Percentiles rank a stretch among this genome's conserved stretches.
These are phyloP conservation scores for Periphyllus acericola DNA, from an alignment of 2,888 invertebrate species.

Conservation along the genomic window DNA sequence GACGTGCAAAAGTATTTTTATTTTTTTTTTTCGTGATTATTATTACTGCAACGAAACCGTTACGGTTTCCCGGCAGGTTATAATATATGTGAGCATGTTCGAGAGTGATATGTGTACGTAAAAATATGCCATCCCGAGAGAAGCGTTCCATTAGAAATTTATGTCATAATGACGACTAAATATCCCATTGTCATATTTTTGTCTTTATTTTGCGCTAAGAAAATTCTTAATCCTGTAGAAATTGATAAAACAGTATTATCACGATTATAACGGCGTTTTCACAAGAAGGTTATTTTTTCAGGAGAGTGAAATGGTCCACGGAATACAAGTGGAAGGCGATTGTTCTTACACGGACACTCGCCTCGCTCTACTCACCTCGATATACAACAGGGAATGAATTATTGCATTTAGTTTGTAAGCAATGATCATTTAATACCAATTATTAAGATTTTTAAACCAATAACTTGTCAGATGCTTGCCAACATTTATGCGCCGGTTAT, in stretches of 20 bases:
- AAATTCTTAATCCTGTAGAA: constrained; percentile 15
- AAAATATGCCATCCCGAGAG: background rate
- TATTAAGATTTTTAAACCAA: too few species aligned
- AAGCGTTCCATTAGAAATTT: constrained; percentile 8
- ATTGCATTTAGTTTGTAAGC: background rate
- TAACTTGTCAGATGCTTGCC: too few species aligned
- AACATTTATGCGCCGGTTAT: too few species aligned
- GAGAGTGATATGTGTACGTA: background rate
- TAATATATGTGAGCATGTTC: background rate
- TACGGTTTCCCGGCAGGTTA: constrained; percentile 15
- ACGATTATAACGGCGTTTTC: background rate
- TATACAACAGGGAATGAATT: background rate
- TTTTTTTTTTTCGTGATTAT: background rate
- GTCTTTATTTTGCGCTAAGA: background rate
- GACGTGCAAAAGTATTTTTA: constrained; percentile 16
- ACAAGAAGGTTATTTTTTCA: background rate
- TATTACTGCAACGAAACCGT: constrained; percentile 40
- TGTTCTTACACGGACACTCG: background rate
- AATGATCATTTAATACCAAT: too few species aligned
- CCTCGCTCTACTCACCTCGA: background rate
- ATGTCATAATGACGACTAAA: background rate
- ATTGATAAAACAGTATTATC: background rate
- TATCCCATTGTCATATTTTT: background rate
- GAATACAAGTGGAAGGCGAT: background rate
- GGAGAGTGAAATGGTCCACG: too few species aligned